Conservation (phyloP, 2,113 vertebrate species). For the Tachysurus vachellii region DNA sequence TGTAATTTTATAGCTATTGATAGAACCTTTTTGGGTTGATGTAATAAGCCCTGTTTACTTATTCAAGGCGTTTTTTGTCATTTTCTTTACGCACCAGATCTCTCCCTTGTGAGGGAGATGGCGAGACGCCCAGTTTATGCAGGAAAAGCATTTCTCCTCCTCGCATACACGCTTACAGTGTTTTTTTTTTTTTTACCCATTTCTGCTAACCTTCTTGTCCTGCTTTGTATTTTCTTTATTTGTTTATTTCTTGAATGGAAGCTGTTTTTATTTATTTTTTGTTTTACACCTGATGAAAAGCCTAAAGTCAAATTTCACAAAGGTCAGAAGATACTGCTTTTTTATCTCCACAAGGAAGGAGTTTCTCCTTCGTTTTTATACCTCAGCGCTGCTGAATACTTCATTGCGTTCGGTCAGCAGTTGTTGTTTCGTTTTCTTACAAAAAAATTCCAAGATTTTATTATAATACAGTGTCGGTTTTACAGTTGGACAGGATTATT, state of each 20-base stretch:
- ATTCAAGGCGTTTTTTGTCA: neutral
- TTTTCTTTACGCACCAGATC: constrained; percentile 5
- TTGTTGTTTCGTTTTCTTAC: too few relatives aligned
- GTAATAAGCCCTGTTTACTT: constrained; percentile 26
- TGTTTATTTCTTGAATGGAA: neutral
- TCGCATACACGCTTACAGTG: neutral
- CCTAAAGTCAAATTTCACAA: neutral
- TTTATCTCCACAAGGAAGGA: neutral
- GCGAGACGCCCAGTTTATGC: constrained; percentile 17
- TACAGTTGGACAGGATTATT: neutral
- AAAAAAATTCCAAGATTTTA: neutral
- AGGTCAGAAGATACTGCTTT: neutral
- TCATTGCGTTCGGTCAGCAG: too few relatives aligned
- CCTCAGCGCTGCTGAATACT: too few relatives aligned
- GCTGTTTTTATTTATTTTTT: neutral
- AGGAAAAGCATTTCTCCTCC: neutral
- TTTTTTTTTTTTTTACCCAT: neutral
- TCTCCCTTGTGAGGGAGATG: constrained; percentile 22
- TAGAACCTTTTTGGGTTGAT: constrained; percentile 12
- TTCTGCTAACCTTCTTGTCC: neutral
- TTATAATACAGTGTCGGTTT: neutral
- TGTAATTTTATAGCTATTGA: neutral
- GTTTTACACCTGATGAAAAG: neutral
- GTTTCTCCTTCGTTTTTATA: too few relatives aligned
- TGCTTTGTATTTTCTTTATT: neutral